Base-by-base conservation (phyloP, 2,888 invertebrate genomes). In the Schizaphis graminum region DNA sequence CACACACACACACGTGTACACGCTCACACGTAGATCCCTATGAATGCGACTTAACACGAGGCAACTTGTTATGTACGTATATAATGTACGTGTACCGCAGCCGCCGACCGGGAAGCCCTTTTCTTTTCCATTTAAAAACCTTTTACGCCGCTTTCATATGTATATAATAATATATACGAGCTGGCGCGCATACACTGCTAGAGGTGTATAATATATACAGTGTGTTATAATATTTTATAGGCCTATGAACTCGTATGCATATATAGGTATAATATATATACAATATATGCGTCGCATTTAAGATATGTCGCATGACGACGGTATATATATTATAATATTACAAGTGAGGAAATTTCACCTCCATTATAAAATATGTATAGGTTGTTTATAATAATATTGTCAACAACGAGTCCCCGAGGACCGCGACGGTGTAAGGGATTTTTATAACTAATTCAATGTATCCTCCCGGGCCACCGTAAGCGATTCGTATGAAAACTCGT, bases 121-220 rank as follows among this genome's bases (percentile, higher is more conserved):
- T 93, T 93, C 93, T 93, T 93, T 93, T 93, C 84, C 93, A 90
- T 93, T 93, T 93, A 93, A 93, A 93, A 93, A 93, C 93, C 93
- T 93, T 93, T 93, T 93, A 93, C 90, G 92, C 67, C 87, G 92
- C 92, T 92, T 92, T 88, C 88, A 88, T 67, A 67, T 3, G 13
- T n/a, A 49, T 49, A 67, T 67, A 11, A n/a, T n/a, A n/a, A 77
- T 35, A 88, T 11, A 35, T 56, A 26, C 88, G 88, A 53, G 77
- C 77, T 24, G 53, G 26, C 56, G 11, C 35, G 56, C 53, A 24
- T 91, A 77, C 57, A 57, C 41, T 24, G 26, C 8, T 84, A 28
- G 53, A 35, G 26, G 26, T 41, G 8, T 77, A 11, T 67, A 49
- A 26, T 28, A 35, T 28, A 35, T 21, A 28, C 47, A 49, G n/a